Evolutionary conservation across 2,888 invertebrate species (phyloP).

Genomic region (Brachycybe producta): DNA sequence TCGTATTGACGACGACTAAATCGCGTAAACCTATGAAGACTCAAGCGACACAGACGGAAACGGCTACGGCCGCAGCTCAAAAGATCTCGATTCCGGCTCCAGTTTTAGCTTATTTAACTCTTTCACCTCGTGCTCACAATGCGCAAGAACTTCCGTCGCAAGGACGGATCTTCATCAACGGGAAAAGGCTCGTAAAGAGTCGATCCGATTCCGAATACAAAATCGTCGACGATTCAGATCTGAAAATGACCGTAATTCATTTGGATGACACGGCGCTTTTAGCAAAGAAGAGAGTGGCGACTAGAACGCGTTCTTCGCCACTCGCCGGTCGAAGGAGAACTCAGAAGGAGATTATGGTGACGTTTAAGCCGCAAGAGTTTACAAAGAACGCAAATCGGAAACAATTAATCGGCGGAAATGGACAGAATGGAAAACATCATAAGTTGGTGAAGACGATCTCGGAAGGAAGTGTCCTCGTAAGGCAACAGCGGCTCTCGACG

Average conservation of each 20-base stretch:
- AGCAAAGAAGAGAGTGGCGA: conserved; percentile 2
- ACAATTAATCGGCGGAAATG: conserved; percentile 16
- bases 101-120: conserved; percentile 33
- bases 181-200: conserved; percentile 68
- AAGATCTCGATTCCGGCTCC: conserved; percentile 49
- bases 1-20: conserved; percentile 16
- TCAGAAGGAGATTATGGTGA: conserved; percentile 22
- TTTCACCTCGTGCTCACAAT: conserved; percentile 16
- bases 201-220: conserved; percentile 56
- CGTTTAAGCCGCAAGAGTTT: conserved; percentile 21
- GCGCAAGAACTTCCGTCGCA: not conserved
- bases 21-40: conserved; percentile 56
- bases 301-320: conserved; percentile 13
- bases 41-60: conserved; percentile 85
- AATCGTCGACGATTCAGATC: not conserved
- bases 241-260: conserved; percentile 17
- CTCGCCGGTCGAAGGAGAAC: not conserved
- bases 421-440: conserved; percentile 5
- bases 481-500: conserved; percentile 7
- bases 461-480: conserved; percentile 15
- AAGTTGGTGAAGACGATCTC: conserved; percentile 15
- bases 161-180: conserved; percentile 3
- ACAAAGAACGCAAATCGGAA: conserved; percentile 13
- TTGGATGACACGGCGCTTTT: conserved; percentile 3
- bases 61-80: conserved; percentile 58